Evolutionary conservation across 2,797 vertebrate species (phyloP).

Genomic region (Morelia viridis): DNA sequence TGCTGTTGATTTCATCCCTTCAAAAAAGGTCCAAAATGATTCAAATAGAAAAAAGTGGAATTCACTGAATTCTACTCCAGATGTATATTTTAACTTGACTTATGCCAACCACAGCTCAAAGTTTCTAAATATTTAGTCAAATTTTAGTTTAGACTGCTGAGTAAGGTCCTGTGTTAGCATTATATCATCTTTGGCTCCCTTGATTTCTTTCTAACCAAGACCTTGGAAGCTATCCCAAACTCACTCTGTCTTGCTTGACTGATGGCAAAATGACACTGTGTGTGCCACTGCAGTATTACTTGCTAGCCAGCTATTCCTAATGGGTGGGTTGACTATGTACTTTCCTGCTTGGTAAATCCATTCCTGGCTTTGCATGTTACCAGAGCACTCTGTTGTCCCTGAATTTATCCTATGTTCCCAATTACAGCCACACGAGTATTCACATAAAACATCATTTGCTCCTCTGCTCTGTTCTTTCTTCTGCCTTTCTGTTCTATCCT

Average conservation of each 20-base stretch:
- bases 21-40: neutral
- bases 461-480: neutral
- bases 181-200: constrained; percentile 7
- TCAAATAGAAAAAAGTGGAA: neutral
- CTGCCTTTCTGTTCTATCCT: neutral
- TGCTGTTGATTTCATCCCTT: neutral
- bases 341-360: neutral
- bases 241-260: constrained; percentile 1
- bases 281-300: neutral
- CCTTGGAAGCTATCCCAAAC: constrained; percentile 7
- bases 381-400: neutral
- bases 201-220: neutral
- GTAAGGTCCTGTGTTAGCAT: neutral
- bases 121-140: neutral
- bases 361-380: neutral
- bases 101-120: neutral
- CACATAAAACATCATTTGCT: neutral
- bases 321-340: neutral
- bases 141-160: neutral
- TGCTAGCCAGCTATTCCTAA: neutral
- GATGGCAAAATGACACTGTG: neutral
- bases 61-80: neutral
- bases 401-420: neutral
- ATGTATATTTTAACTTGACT: neutral
- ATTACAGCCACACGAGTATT: neutral